Conservation (phyloP, 2,113 vertebrate genomes). For the Ptilorrhoa leucosticta region DNA sequence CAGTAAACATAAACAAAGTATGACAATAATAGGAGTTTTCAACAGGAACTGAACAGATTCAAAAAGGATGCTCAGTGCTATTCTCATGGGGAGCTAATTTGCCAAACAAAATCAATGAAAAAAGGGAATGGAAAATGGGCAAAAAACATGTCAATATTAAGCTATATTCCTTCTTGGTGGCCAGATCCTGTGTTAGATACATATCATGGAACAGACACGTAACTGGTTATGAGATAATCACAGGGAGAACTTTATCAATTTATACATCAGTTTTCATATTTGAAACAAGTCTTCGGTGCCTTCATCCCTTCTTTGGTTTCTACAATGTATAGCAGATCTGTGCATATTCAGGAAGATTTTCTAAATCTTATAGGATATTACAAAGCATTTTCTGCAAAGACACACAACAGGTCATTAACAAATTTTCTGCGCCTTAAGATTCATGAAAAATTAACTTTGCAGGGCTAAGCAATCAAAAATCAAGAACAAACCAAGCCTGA, state of each 20-base stretch:
- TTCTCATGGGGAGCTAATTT: neutral
- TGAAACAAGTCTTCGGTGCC: neutral
- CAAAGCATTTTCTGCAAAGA: neutral
- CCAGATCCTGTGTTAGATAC: neutral
- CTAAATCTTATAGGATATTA: neutral
- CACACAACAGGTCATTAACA: neutral
- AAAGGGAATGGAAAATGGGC: neutral
- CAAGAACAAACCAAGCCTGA: neutral
- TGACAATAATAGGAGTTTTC: neutral
- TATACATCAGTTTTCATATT: neutral
- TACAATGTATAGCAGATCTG: neutral
- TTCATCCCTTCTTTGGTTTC: neutral
- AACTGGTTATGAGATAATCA: neutral
- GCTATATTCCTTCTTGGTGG: neutral
- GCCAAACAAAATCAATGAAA: neutral
- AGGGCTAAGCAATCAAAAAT: neutral
- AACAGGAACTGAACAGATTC: neutral
- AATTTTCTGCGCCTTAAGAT: neutral
- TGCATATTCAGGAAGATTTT: neutral
- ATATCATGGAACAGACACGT: neutral
- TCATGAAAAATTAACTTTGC: neutral
- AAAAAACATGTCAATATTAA: neutral
- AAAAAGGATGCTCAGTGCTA: neutral
- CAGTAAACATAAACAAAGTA: slow-evolving; percentile 14
- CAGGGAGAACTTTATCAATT: neutral